Evolutionary conservation across 2,888 invertebrate genomes (phyloP).

Genomic region (Venustoraphidia nigricollis): DNA sequence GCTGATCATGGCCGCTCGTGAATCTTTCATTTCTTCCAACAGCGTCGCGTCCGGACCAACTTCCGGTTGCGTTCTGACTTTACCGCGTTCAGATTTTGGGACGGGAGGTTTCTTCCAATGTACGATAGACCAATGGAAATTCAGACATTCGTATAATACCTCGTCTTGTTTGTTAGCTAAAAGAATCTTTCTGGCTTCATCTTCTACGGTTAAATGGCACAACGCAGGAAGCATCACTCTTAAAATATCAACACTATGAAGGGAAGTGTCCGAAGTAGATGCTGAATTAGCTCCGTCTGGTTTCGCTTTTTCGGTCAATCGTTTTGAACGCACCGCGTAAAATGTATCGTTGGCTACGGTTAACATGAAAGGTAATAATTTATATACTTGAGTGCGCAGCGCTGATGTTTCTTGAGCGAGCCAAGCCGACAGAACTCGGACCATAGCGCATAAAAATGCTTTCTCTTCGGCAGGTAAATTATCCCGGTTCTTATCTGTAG

Average conservation of each 20-base stretch:
- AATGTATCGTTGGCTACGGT: conserved; percentile 70
- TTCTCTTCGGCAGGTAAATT: conserved; percentile 52
- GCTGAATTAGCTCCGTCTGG: conserved; percentile 27
- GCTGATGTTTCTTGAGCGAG: conserved; percentile 81
- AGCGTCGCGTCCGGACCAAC: conserved; percentile 58
- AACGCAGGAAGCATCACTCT: conserved; percentile 75
- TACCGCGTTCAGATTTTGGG: conserved; percentile 63
- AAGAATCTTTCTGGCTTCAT: conserved; percentile 66
- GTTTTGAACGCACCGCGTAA: conserved; percentile 51
- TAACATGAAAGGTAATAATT: conserved; percentile 67
- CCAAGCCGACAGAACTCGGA: conserved; percentile 77
- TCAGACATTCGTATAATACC: conserved; percentile 60
- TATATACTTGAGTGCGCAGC: conserved; percentile 69
- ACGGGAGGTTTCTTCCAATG: conserved; percentile 71
- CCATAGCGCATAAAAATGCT: conserved; percentile 68
- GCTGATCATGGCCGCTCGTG: conserved; percentile 71
- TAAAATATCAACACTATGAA: conserved; percentile 46
- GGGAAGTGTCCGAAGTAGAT: conserved; percentile 20
- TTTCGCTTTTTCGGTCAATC: conserved; percentile 47
- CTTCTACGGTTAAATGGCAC: conserved; percentile 85
- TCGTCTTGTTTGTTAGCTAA: conserved; percentile 66
- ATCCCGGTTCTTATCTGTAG: conserved; percentile 58
- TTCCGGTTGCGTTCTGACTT: conserved; percentile 58
- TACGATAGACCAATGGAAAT: conserved; percentile 75
- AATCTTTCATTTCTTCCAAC: conserved; percentile 70